Percentiles rank a stretch among this genome's conserved stretches.
phyloP scores from a whole-genome alignment of 2,797 vertebrate species.

The Spheniscus humboldti region DNA sequence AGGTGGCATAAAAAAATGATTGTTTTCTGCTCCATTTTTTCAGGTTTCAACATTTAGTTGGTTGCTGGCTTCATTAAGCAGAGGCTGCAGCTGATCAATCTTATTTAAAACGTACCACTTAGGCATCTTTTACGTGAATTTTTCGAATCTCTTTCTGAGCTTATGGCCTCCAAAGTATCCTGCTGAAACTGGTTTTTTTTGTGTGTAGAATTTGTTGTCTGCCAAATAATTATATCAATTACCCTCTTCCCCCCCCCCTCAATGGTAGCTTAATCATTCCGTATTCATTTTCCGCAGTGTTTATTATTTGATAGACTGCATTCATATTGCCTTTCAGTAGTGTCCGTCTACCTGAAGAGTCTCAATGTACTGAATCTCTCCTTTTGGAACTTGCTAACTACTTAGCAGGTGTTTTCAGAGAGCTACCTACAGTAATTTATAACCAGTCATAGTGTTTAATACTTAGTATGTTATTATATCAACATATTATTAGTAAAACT shows the following conservation, averaged over 20 bases:
- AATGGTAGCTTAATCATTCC: background rate
- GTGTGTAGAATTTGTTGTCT: background rate
- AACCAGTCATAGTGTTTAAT: background rate
- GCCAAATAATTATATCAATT: background rate
- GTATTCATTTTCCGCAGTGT: background rate
- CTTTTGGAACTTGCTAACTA: background rate
- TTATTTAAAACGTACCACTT: background rate
- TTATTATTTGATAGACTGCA: background rate
- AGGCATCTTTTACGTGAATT: background rate
- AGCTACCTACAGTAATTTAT: background rate
- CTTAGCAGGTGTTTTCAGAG: background rate
- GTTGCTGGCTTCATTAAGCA: background rate
- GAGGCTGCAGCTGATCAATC: background rate
- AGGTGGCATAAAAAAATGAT: background rate
- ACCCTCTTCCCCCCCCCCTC: rapidly evolving
- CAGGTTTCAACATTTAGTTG: background rate
- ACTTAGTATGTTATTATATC: background rate
- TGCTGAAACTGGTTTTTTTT: background rate
- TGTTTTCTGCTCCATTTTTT: background rate
- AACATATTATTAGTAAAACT: background rate
- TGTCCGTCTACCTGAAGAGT: background rate
- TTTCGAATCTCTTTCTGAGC: background rate
- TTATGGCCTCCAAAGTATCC: background rate
- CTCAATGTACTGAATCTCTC: background rate
- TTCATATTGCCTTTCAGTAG: background rate